These are phyloP conservation scores for Thymallus thymallus DNA, from an alignment of 2,113 vertebrate species.

Conservation along the genomic window DNA sequence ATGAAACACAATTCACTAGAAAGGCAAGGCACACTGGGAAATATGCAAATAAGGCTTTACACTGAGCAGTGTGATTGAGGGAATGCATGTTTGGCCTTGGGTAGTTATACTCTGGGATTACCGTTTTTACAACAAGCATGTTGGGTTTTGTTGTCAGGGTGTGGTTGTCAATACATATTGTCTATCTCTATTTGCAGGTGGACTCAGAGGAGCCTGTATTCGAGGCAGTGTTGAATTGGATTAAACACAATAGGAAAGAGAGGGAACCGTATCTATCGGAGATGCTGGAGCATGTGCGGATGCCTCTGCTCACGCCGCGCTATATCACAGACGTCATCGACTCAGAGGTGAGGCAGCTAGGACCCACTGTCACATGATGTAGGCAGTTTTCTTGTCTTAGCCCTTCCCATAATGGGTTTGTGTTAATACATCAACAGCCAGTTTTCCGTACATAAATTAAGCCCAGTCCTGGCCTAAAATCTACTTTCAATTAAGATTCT, in stretches of 20 bases:
- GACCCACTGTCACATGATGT: neutral
- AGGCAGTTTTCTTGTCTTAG: neutral
- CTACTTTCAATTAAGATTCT: neutral
- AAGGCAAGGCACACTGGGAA: too few relatives aligned
- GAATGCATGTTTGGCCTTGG: too few relatives aligned
- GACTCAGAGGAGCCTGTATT: constrained; percentile 98
- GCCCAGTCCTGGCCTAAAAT: neutral
- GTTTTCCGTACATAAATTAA: too few relatives aligned
- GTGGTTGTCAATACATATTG: neutral
- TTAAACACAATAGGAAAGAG: constrained; percentile 91
- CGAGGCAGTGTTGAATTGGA: constrained; percentile 95
- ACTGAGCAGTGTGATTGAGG: too few relatives aligned
- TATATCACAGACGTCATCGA: constrained; percentile 99
- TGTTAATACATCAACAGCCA: neutral
- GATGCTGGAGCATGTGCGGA: constrained; percentile 92
- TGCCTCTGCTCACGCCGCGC: constrained; percentile 95
- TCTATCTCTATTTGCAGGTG: constrained; percentile 74
- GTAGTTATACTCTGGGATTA: too few relatives aligned
- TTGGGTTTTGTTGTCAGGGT: too few relatives aligned
- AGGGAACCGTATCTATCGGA: constrained; percentile 86
- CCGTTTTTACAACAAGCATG: too few relatives aligned
- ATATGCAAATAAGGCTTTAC: too few relatives aligned
- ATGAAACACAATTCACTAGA: too few relatives aligned
- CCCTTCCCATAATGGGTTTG: neutral
- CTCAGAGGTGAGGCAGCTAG: constrained; percentile 81